phyloP scores from a whole-genome alignment of 2,113 vertebrate species.

The Balaeniceps rex region DNA sequence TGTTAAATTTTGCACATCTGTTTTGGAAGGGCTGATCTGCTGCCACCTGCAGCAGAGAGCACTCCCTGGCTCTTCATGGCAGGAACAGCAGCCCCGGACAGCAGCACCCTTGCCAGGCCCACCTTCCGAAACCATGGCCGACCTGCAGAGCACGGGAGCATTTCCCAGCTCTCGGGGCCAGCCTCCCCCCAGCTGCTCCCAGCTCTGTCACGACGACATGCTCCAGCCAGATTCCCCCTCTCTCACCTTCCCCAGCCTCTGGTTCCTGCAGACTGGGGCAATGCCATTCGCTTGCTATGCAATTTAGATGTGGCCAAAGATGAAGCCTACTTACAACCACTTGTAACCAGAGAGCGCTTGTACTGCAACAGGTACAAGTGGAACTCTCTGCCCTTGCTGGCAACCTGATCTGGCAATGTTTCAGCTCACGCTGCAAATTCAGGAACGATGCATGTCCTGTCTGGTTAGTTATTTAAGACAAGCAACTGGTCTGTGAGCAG shows the following conservation, averaged over 20 bases:
- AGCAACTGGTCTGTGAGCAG: not conserved
- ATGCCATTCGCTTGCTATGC: not conserved
- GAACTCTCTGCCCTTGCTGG: not conserved
- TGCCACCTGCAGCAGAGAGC: not conserved
- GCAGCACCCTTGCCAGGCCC: not conserved
- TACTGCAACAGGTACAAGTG: not conserved
- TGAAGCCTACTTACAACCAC: not conserved
- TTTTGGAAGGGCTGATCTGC: not conserved
- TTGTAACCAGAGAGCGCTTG: not conserved
- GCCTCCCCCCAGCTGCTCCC: not conserved
- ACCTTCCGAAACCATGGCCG: rapidly evolving
- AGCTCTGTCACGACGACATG: not conserved
- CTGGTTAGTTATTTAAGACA: not conserved
- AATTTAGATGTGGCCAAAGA: not conserved
- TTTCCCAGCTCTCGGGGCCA: not conserved
- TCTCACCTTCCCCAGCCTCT: not conserved
- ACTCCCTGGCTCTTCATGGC: not conserved
- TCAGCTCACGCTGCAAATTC: not conserved
- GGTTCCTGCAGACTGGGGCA: not conserved
- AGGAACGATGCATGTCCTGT: not conserved
- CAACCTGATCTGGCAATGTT: not conserved
- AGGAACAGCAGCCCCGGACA: not conserved
- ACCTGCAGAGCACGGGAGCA: not conserved
- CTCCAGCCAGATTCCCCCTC: not conserved
- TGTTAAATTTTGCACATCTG: rapidly evolving